A percentile compares a stretch with the other conserved stretches of the same genome.
phyloP scores from a whole-genome alignment of 1,140 invertebrate genomes.

The Sitodiplosis mosellana region DNA sequence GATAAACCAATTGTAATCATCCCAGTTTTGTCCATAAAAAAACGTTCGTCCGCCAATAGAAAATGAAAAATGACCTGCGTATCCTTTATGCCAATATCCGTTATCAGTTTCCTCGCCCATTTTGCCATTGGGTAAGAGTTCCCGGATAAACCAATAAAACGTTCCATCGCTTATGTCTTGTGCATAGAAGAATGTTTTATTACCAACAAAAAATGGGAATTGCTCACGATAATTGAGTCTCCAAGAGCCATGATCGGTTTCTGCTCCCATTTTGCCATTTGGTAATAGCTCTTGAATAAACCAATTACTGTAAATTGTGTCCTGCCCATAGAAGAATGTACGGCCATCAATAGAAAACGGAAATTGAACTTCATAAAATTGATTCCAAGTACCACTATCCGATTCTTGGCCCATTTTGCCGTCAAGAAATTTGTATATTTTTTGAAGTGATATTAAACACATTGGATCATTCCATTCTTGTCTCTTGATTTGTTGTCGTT shows the following conservation, averaged over 20 bases:
- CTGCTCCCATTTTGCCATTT: neutral
- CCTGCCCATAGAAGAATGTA: neutral
- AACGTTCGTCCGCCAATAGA: neutral
- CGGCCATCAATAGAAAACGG: neutral
- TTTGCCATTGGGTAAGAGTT: neutral
- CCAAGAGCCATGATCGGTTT: neutral
- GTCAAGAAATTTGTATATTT: too few species aligned
- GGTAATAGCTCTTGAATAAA: neutral
- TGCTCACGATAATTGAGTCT: neutral
- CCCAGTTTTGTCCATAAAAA: neutral
- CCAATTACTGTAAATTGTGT: neutral
- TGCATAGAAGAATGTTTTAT: neutral
- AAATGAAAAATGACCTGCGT: neutral
- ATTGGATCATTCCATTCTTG: too few species aligned
- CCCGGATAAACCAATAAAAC: neutral
- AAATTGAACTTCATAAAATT: neutral
- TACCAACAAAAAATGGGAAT: neutral
- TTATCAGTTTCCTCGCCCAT: neutral
- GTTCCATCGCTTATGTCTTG: neutral
- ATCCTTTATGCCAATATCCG: neutral
- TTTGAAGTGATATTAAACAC: too few species aligned
- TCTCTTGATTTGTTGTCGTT: too few species aligned
- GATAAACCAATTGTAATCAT: neutral
- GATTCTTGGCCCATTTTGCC: neutral
- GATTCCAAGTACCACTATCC: neutral